A percentile compares a stretch with the other conserved stretches of the same genome.
phyloP scores from a whole-genome alignment of 1,140 invertebrate genomes.

The Zaprionus inermis region DNA sequence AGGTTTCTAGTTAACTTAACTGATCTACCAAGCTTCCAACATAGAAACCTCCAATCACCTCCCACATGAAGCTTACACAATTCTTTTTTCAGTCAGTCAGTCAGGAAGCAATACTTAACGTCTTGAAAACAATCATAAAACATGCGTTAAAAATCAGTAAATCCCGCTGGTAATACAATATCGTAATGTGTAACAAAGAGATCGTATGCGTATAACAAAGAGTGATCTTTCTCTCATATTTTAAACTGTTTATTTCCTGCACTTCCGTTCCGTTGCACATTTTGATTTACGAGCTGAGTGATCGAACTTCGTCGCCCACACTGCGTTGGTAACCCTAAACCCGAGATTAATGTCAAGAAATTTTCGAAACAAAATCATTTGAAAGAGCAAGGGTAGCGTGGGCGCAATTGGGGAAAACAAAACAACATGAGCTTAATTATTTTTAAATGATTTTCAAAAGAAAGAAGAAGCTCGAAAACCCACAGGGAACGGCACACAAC shows the following conservation, averaged over 20 bases:
- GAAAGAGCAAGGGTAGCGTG: background rate
- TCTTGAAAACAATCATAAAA: background rate
- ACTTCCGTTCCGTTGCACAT: constrained; percentile 6
- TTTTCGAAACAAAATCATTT: constrained; percentile 37
- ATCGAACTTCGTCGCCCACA: background rate
- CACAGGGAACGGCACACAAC: constrained; percentile 40
- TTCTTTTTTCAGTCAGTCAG: background rate
- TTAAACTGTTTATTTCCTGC: background rate
- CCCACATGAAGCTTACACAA: background rate
- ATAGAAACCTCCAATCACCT: background rate
- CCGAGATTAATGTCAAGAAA: constrained; percentile 9
- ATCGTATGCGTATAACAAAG: background rate
- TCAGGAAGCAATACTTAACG: background rate
- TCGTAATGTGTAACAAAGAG: constrained; percentile 1
- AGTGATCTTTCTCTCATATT: background rate
- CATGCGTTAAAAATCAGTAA: constrained; percentile 4
- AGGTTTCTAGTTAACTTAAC: fast-evolving
- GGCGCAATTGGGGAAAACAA: constrained; percentile 13
- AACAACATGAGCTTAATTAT: constrained; percentile 72
- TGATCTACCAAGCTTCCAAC: background rate
- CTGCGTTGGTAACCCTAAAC: background rate
- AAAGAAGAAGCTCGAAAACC: constrained; percentile 14
- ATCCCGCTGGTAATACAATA: constrained; percentile 1
- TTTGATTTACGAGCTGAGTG: background rate
- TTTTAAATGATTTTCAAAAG: constrained; percentile 68